A percentile compares a stretch with the other conserved stretches of the same genome.
Evolutionary conservation across 2,797 vertebrate species (phyloP).

Genomic region (Lepus townsendii): DNA sequence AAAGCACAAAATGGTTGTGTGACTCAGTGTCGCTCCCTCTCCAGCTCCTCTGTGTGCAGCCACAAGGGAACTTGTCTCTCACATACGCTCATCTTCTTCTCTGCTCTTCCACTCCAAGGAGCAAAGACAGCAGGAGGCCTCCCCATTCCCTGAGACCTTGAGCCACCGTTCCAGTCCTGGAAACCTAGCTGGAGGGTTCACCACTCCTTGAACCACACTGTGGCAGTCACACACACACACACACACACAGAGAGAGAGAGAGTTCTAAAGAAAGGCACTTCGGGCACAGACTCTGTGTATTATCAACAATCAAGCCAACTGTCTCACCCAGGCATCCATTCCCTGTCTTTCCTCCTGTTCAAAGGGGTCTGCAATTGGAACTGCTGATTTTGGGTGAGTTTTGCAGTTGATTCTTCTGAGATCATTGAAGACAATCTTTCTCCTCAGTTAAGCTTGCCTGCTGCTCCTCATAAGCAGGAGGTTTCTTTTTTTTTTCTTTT

Average conservation of each 20-base stretch:
- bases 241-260: conserved; percentile 69
- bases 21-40: conserved; percentile 80
- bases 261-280: conserved; percentile 83
- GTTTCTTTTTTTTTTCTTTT: conserved; percentile 60
- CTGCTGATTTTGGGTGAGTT: conserved; percentile 38
- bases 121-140: no score
- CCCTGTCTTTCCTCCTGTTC: conserved; percentile 61
- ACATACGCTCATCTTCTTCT: no score
- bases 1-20: conserved; percentile 97
- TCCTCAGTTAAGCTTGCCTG: conserved; percentile 78
- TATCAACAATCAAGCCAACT: conserved; percentile 87
- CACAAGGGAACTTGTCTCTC: not conserved
- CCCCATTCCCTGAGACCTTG: not conserved
- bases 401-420: conserved; percentile 61
- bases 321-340: conserved; percentile 74
- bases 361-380: conserved; percentile 80
- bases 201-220: not conserved
- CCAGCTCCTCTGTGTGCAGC: not conserved
- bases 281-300: conserved; percentile 85
- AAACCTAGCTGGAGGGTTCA: not conserved
- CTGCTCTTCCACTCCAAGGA: no score
- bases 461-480: not conserved
- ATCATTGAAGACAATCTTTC: conserved; percentile 63
- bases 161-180: conserved; percentile 61
- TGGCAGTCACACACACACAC: not conserved